Percentiles rank a stretch among this genome's conserved stretches.
phyloP scores from a whole-genome alignment of 2,113 vertebrate species.

The Hystrix brachyura region DNA sequence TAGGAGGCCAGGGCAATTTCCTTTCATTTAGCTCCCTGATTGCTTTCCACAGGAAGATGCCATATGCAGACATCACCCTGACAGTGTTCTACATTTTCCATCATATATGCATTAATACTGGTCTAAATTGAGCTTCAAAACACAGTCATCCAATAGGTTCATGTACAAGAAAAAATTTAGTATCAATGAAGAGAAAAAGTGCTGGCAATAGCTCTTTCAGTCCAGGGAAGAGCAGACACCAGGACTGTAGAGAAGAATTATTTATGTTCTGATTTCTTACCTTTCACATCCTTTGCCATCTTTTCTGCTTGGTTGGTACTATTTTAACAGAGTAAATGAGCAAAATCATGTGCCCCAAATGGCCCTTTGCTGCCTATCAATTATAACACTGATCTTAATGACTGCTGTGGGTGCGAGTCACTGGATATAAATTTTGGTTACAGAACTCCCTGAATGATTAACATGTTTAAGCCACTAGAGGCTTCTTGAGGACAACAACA shows the following conservation, averaged over 20 bases:
- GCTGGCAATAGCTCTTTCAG: background rate
- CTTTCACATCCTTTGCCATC: slow-evolving; percentile 46
- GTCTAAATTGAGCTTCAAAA: slow-evolving; percentile 38
- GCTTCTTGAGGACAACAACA: slow-evolving; percentile 24
- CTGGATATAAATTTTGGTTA: slow-evolving; percentile 64
- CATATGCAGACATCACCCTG: background rate
- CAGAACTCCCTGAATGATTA: slow-evolving; percentile 40
- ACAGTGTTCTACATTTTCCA: slow-evolving; percentile 74
- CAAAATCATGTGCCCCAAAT: slow-evolving; percentile 70
- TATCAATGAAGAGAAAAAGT: background rate
- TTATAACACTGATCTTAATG: slow-evolving; percentile 49
- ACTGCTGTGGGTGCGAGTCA: background rate
- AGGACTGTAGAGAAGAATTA: background rate
- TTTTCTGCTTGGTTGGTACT: slow-evolving; percentile 56
- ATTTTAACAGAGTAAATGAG: slow-evolving; percentile 64
- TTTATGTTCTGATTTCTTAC: slow-evolving; percentile 56
- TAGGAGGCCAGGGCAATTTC: slow-evolving; percentile 73
- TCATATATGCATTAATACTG: slow-evolving; percentile 29
- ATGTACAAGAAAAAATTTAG: slow-evolving; percentile 4
- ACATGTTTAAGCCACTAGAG: background rate
- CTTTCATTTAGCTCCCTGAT: slow-evolving; percentile 77
- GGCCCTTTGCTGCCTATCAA: slow-evolving; percentile 32
- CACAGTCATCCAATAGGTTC: background rate
- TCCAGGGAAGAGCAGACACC: slow-evolving; percentile 42
- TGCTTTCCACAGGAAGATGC: slow-evolving; percentile 69